Percentiles rank a stretch among this genome's conserved stretches.
phyloP scores from a whole-genome alignment of 2,113 vertebrate genomes.

The Dunckerocampus dactyliophorus region DNA sequence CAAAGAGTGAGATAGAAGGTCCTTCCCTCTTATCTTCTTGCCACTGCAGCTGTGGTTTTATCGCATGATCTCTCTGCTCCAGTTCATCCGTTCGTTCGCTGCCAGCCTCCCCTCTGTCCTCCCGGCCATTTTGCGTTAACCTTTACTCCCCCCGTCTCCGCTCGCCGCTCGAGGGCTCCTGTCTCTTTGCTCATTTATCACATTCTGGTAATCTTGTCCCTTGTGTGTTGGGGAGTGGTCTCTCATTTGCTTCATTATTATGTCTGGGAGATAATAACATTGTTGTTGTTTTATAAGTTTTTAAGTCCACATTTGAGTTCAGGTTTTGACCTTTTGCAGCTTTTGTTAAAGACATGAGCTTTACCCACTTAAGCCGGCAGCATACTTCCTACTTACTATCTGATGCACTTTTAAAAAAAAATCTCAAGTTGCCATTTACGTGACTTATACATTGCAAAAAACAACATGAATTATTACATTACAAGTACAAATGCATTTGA shows the following conservation, averaged over 20 bases:
- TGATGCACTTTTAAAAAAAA: too few relatives aligned
- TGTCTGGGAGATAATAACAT: not conserved
- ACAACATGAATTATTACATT: too few relatives aligned
- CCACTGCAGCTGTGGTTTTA: constrained; percentile 9
- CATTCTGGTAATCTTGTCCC: constrained; percentile 17
- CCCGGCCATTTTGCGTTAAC: not conserved
- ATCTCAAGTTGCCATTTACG: too few relatives aligned
- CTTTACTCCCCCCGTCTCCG: not conserved
- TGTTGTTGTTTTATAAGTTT: too few relatives aligned
- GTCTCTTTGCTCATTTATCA: constrained; percentile 16
- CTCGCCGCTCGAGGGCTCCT: not conserved
- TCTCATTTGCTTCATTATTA: constrained; percentile 30
- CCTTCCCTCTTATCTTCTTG: constrained; percentile 4
- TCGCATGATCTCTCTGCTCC: constrained; percentile 6
- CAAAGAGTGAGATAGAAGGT: not conserved
- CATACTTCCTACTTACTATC: too few relatives aligned
- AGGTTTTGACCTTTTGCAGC: too few relatives aligned
- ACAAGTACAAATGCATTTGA: too few relatives aligned
- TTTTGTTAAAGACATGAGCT: too few relatives aligned
- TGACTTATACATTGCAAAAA: too few relatives aligned
- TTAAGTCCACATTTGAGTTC: too few relatives aligned
- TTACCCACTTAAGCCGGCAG: too few relatives aligned
- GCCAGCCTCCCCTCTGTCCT: constrained; percentile 2
- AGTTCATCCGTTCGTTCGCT: constrained; percentile 2
- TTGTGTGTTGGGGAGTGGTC: constrained; percentile 16